These are phyloP conservation scores for Dolichallabes microphthalmus DNA, from an alignment of 2,113 vertebrate species.

Conservation along the genomic window DNA sequence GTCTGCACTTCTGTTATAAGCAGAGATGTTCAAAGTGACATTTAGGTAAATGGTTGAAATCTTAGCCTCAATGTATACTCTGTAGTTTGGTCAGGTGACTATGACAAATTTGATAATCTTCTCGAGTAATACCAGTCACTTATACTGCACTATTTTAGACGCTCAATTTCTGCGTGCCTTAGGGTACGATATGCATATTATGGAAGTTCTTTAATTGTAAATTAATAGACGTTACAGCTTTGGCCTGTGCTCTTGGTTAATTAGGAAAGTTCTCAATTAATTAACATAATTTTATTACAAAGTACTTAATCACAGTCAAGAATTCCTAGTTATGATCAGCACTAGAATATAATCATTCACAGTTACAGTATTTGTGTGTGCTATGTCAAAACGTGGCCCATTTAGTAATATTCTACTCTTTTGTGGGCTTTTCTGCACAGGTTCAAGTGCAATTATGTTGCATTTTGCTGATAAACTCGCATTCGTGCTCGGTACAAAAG, in stretches of 20 bases:
- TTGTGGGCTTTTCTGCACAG: not conserved
- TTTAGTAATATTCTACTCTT: not conserved
- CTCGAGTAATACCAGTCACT: not conserved
- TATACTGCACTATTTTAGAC: not conserved
- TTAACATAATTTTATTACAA: conserved; percentile 11
- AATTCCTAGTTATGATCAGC: conserved; percentile 8
- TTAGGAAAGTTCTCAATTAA: conserved; percentile 26
- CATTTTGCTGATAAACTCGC: not conserved
- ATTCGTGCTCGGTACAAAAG: not conserved
- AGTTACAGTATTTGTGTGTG: not conserved
- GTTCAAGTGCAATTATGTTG: not conserved
- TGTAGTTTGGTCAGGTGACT: not conserved
- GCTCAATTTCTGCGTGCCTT: conserved; percentile 2
- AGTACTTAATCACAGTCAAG: conserved; percentile 23
- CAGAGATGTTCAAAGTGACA: not conserved
- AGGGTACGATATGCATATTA: conserved; percentile 22
- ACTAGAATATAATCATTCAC: conserved; percentile 13
- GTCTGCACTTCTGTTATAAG: not conserved
- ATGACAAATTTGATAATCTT: not conserved
- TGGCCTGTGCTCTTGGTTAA: conserved; percentile 25
- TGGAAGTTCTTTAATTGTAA: conserved; percentile 22
- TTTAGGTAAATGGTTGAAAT: not conserved
- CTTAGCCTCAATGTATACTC: not conserved
- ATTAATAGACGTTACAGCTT: conserved; percentile 25
- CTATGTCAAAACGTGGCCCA: not conserved